A percentile compares a stretch with the other conserved stretches of the same genome.
phyloP scores from a whole-genome alignment of 2,113 vertebrate genomes.

The Scartelaos histophorus region DNA sequence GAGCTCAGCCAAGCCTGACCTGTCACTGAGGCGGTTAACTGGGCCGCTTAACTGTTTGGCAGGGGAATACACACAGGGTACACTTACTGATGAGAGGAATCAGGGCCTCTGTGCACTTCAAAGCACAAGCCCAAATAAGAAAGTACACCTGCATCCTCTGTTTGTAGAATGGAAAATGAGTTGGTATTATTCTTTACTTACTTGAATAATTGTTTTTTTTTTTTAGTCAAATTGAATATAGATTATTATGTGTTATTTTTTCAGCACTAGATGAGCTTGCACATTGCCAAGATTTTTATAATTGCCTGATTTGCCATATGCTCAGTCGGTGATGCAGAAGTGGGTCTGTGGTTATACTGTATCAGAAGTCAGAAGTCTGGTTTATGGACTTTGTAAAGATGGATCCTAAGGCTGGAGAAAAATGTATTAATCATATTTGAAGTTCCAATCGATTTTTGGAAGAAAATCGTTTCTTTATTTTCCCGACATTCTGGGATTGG shows the following conservation, averaged over 20 bases:
- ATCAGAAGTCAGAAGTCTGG: too few species aligned
- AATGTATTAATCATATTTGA: too few species aligned
- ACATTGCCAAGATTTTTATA: neutral
- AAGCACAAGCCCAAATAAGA: slow-evolving; percentile 37
- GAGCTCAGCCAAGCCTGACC: slow-evolving; percentile 53
- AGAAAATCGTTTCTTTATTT: too few species aligned
- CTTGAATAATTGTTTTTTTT: neutral
- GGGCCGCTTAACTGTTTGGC: slow-evolving; percentile 46
- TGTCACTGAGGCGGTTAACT: slow-evolving; percentile 55
- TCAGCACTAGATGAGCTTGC: neutral
- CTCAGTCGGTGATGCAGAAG: neutral
- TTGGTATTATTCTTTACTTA: neutral
- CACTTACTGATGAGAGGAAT: slow-evolving; percentile 39
- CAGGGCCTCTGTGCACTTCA: slow-evolving; percentile 39
- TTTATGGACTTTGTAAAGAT: too few species aligned
- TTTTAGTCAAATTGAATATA: neutral
- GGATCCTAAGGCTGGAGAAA: too few species aligned
- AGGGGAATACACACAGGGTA: slow-evolving; percentile 37
- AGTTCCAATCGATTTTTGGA: too few species aligned
- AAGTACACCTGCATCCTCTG: slow-evolving; percentile 15
- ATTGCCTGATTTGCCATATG: neutral
- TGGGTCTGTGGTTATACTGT: neutral
- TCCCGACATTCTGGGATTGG: too few species aligned
- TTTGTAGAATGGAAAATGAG: neutral
- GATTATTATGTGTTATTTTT: neutral